A percentile compares a stretch with the other conserved stretches of the same genome.
These are phyloP conservation scores for Orthosia cruda DNA, from an alignment of 2,888 invertebrate species.

Conservation along the genomic window DNA sequence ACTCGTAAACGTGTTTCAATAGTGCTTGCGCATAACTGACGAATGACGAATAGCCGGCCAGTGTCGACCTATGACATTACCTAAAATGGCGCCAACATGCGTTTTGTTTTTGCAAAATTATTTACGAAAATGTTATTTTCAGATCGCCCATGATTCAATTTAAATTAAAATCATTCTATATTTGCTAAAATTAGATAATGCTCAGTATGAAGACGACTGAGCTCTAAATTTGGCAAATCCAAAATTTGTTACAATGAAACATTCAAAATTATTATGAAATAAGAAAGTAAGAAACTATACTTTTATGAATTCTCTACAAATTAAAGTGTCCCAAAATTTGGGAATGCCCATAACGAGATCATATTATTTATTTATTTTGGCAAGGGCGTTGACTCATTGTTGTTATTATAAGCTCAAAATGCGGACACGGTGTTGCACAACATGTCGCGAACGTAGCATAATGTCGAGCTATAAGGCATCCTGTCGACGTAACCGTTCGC, in stretches of 20 bases:
- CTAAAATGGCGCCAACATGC: too few relatives aligned
- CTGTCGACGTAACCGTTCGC: slow-evolving; percentile 82
- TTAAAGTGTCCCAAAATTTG: slow-evolving; percentile 43
- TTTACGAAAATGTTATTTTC: too few relatives aligned
- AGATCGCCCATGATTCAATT: too few relatives aligned
- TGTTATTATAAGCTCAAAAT: slow-evolving; percentile 78
- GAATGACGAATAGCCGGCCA: too few relatives aligned
- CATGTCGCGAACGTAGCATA: slow-evolving; percentile 74
- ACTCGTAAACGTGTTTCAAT: too few relatives aligned
- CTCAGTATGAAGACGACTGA: neutral
- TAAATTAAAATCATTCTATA: too few relatives aligned
- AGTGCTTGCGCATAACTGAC: too few relatives aligned
- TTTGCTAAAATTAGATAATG: too few relatives aligned
- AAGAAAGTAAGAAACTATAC: slow-evolving; percentile 55
- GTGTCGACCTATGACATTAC: too few relatives aligned
- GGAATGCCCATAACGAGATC: slow-evolving; percentile 28
- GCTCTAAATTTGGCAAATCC: neutral
- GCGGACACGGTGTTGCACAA: slow-evolving; percentile 85
- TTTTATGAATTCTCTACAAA: slow-evolving; percentile 18
- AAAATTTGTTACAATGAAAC: neutral
- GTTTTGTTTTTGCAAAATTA: too few relatives aligned
- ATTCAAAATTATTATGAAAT: slow-evolving; percentile 34
- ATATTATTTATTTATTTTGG: slow-evolving; percentile 48
- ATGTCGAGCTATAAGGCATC: slow-evolving; percentile 80
- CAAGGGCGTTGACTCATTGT: slow-evolving; percentile 71